Evolutionary conservation across 2,113 vertebrate species (phyloP), one percentile per base, ranked within the genome.

Genomic region (Dolichotis patagonum): DNA sequence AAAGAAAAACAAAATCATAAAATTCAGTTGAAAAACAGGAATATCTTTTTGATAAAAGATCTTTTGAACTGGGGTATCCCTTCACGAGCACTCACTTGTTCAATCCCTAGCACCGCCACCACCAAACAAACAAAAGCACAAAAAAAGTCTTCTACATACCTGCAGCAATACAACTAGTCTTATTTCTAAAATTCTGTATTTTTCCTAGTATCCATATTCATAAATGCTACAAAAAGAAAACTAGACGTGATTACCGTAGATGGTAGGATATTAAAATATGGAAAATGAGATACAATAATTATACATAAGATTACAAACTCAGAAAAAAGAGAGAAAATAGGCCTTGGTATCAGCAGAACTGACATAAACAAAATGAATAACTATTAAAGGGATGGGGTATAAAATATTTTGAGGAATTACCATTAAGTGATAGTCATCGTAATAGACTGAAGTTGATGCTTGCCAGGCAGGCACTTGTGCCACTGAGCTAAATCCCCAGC

Each of bases 381-480:
- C 11, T 80, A 86, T 32, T 1, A 17, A 71, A 35, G 28, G 43
- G 20, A 77, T 20, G 11, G 19, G 14, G 7, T 38, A 46, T 80
- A 84, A 94, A 92, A 90, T 96, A 95, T 92, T 86, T 78, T 83
- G 43, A 90, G 46, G 46, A 92, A 96, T 96, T 90, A 96, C 82
- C 60, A 88, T n/a, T 83, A 69, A 87, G 54, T 63, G 4, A 24
- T 35, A 80, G 82, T 35, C 22, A 71, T 46, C 46, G 60, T 65
- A 43, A 82, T 71, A 84, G 90, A 13, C 62, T 67, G 32, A 69
- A n/a, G 3, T 69, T 77, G 30, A 73, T 11, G 11, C 49, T 52
- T 52, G 49, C 49, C 49, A 52, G 49, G 49, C 49, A 52, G 49
- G 49, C 49, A 52, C 49, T 52, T 52, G 49, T 52, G 49, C 49